phyloP scores from a whole-genome alignment of 1,140 invertebrate species.

The Mya arenaria region DNA sequence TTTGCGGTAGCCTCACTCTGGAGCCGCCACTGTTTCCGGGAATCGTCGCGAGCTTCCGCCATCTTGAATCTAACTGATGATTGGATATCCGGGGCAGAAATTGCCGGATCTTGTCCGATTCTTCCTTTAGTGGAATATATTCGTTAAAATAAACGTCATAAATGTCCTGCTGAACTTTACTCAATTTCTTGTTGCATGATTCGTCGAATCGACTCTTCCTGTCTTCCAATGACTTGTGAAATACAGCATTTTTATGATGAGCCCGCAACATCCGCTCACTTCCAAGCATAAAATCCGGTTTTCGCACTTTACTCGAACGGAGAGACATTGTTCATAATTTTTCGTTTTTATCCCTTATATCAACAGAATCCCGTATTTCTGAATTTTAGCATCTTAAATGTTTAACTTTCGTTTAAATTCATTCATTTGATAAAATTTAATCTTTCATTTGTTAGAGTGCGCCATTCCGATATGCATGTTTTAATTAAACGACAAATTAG shows the following conservation, averaged over 20 bases:
- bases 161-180: conserved; percentile 44
- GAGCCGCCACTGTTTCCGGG: not conserved
- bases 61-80: not conserved
- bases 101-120: conserved; percentile 18
- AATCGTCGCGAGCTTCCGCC: conserved; percentile 14
- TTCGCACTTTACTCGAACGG: not conserved
- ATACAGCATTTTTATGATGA: conserved; percentile 48
- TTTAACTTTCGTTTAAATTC: no score
- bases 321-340: no score
- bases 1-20: not conserved
- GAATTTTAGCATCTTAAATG: no score
- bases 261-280: conserved; percentile 46
- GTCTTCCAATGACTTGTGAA: conserved; percentile 29
- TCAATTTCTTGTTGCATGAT: conserved; percentile 24
- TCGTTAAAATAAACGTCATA: conserved; percentile 49
- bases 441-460: no score
- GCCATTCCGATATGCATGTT: no score
- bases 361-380: no score
- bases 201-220: conserved; percentile 27
- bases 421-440: no score
- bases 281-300: conserved; percentile 47
- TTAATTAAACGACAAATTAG: no score
- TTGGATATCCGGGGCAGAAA: conserved; percentile 1
- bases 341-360: no score
- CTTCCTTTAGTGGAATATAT: conserved; percentile 38